A percentile compares a stretch with the other conserved stretches of the same genome.
Evolutionary conservation across 2,113 vertebrate genomes (phyloP).

Genomic region (Garra rufa): DNA sequence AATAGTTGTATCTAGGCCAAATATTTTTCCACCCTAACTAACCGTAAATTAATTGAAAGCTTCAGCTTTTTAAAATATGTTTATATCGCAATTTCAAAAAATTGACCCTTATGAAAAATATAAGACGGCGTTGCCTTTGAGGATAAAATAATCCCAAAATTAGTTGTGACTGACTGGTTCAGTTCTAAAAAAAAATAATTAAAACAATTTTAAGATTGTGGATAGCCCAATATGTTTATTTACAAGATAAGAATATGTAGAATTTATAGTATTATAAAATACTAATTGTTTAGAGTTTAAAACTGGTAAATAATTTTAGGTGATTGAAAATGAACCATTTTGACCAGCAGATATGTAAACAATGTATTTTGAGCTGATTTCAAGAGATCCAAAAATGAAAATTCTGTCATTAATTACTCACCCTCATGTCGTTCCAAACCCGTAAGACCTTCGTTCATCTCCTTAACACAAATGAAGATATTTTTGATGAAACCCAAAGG

Average conservation of each 20-base stretch:
- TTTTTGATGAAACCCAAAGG: no score
- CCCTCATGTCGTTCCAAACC: no score
- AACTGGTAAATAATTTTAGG: background rate
- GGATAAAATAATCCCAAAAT: background rate
- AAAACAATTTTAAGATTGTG: background rate
- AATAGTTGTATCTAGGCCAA: no score
- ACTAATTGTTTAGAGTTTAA: background rate
- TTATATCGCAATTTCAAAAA: no score
- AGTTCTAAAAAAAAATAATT: background rate
- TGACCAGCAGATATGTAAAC: background rate
- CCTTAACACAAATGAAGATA: no score
- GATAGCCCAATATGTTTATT: background rate
- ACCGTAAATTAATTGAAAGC: no score
- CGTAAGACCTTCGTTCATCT: no score
- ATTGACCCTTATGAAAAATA: no score
- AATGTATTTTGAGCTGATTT: background rate
- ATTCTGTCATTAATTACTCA: no score
- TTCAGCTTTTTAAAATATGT: no score
- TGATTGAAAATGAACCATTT: background rate
- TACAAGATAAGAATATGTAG: background rate
- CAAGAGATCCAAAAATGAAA: no score
- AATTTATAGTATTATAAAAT: background rate
- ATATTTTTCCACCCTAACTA: no score
- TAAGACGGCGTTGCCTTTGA: background rate
- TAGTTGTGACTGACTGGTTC: background rate